Evolutionary conservation across 2,113 vertebrate genomes (phyloP), one percentile per base, ranked within the genome.

Genomic region (Jacana jacana): DNA sequence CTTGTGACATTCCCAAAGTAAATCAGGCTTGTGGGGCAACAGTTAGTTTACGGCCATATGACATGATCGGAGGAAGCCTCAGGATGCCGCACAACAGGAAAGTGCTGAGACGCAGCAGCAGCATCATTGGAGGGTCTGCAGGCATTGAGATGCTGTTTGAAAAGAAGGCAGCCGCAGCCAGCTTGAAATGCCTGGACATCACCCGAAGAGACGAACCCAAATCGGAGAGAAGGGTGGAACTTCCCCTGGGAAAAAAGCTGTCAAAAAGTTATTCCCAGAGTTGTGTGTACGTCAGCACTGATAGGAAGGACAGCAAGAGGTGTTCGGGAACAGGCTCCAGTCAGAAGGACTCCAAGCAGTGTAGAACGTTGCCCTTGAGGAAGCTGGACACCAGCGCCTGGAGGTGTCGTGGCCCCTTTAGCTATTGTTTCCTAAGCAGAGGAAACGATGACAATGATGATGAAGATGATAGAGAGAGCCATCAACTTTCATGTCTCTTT

Each of bases 211-310:
- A 97, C 17, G 97, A 98, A 84, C 95, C 96, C 91, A 98, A 98
- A 95, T 91, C 78, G 0, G 98, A 98, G 97, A 98, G 96, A 93
- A 97, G 42, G 75, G 92, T 95, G 44, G 98, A 98, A 92, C 96
- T 98, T 80, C 98, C 98, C 61, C 97, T 98, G 75, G 97, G 98
- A 93, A 98, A 98, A 97, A 99, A 98, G 95, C 96, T 99, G 92
- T 98, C 98, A 71, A 99, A 99, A 98, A 99, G 98, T 95, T 98
- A 97, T 89, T 99, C 98, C 89, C 99, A 99, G 86, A 98, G 98
- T 92, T 99, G 98, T 24, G 97, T 98, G 71, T 94, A 97, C 23
- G 96, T 98, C 77, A 96, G 97, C 94, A 95, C 96, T 80, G 97
- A 97, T 10, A 94, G 81, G 52, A 98, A 96, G 90, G 96, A 97